Evolutionary conservation across 2,888 invertebrate genomes (phyloP).

Genomic region (Labia minor): DNA sequence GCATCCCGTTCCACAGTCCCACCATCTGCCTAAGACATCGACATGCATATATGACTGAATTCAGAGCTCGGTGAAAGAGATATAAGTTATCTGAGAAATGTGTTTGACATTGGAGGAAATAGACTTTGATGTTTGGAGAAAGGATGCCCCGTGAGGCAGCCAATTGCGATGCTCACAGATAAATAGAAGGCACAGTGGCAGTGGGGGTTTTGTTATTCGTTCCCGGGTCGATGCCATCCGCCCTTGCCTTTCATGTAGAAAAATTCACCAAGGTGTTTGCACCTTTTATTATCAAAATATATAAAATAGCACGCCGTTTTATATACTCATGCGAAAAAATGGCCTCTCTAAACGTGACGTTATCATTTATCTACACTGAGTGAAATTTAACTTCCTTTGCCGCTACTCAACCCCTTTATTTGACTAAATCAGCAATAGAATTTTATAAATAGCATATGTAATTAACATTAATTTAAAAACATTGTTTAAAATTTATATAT

Average conservation of each 20-base stretch:
- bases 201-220: constrained; percentile 3
- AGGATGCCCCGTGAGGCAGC: constrained; percentile 1
- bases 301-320: neutral
- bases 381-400: too few species aligned
- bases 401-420: too few species aligned
- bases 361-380: too few species aligned
- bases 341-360: too few species aligned
- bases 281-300: constrained; percentile 7
- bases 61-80: too few species aligned
- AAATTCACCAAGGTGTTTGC: neutral
- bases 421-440: too few species aligned
- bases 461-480: too few species aligned
- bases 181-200: neutral
- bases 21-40: too few species aligned
- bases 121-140: neutral
- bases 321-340: too few species aligned
- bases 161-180: neutral
- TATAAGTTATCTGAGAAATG: constrained; percentile 5
- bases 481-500: too few species aligned
- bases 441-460: too few species aligned
- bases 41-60: neutral
- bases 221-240: neutral
- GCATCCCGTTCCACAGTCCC: too few species aligned
- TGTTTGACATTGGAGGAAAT: neutral
- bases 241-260: neutral